Evolutionary conservation across 1,140 invertebrate genomes (phyloP), one percentile per base, ranked within the genome.

Genomic region (Aphis craccivora): DNA sequence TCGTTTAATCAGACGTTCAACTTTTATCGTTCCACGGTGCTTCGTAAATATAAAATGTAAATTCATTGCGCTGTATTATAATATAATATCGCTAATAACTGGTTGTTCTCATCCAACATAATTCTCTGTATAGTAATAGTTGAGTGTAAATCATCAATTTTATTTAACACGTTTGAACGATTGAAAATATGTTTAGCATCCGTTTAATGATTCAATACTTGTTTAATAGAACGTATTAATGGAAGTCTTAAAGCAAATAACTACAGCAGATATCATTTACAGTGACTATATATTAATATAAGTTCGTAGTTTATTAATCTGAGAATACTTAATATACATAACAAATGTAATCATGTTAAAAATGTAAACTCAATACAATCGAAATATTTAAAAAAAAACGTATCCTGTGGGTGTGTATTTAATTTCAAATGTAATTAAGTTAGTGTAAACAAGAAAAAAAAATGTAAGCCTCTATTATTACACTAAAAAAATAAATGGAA

Each of bases 381-480:
- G n/a, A 67, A 67, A 67, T 67, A 67, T n/a, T 67, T 67, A 67
- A 67, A 67, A 67, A 67, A 11, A 67, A 67, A 67, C 30, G 11
- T 67, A 67, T 11, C 60, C 30, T 14, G 60, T 67, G 60, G 60
- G 60, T 67, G 25, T 84, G 9, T 40, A 84, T 40, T 84, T 81
- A 81, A 81, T 81, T 81, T 37, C 7, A 81, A 81, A 81, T 81
- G n/a, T 81, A 81, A 81, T 81, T 81, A 81, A 81, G 76, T 37
- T 37, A 37, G 20, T 37, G 22, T 22, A 81, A 81, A 81, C 76
- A 81, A 81, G 6, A 81, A 35, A 81, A 81, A 81, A 67, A 81
- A 81, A 81, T 81, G 35, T 35, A 35, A 23, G 20, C 7, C 35
- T 81, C n/a, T 37, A 81, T 81, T 81, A 35, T 35, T 81, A 81